Conservation (phyloP, 2,113 vertebrate genomes). For the Trinectes maculatus region DNA sequence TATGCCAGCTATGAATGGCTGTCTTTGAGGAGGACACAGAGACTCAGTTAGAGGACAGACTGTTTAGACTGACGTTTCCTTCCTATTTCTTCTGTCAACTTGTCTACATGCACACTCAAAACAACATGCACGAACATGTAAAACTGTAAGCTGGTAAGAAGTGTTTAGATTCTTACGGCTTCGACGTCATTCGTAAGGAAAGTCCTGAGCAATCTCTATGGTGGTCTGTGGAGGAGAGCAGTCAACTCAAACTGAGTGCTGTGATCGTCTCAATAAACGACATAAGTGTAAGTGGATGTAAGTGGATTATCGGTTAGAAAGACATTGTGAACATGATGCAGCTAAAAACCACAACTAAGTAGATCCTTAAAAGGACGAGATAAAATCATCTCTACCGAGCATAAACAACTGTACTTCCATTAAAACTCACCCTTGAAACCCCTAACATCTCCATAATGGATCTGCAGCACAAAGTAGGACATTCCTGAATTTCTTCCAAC, state of each 20-base stretch:
- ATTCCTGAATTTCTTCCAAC: constrained; percentile 89
- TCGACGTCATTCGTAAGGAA: constrained; percentile 90
- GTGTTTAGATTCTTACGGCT: constrained; percentile 84
- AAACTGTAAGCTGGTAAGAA: too few species aligned
- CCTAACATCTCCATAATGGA: constrained; percentile 92
- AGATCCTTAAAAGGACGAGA: not conserved
- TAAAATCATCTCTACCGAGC: not conserved
- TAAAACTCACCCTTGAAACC: constrained; percentile 88
- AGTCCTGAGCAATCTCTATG: constrained; percentile 96
- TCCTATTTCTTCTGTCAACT: not conserved
- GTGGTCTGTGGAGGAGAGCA: too few species aligned
- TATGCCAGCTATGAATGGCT: constrained; percentile 96
- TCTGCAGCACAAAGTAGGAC: constrained; percentile 94
- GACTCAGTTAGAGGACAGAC: not conserved
- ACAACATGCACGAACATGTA: too few species aligned
- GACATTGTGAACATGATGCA: too few species aligned
- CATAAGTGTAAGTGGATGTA: too few species aligned
- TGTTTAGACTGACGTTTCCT: not conserved
- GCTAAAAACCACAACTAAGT: too few species aligned
- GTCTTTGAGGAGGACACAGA: constrained; percentile 78
- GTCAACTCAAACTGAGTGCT: too few species aligned
- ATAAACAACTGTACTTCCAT: not conserved
- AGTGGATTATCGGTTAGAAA: too few species aligned
- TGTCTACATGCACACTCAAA: not conserved
- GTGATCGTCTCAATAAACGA: too few species aligned